Base-by-base conservation (phyloP, 2,888 invertebrate genomes). In the Drosophila testacea region DNA sequence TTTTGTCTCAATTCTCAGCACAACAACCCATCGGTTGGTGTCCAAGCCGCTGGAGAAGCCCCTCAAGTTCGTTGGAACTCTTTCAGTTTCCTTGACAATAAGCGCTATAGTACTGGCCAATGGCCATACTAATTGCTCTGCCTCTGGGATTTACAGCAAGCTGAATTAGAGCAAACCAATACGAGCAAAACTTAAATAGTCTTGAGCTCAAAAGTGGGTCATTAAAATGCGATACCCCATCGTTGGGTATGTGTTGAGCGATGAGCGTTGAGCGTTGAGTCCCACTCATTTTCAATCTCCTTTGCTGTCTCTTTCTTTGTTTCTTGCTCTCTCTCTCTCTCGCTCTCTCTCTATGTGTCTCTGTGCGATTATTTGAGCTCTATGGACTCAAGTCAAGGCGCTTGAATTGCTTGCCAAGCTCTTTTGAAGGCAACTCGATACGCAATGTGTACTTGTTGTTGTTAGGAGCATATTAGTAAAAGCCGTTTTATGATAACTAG, bases 81-180 rank as follows among this genome's bases (percentile, higher is more conserved):
- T 71, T 71, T 54, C 48, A 44, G 60, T 77, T 78, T 80, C 69
- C 77, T 77, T 80, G 81, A 65, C 78, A 70, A 67, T 69, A 47
- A 46, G 30, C 54, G 38, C 42, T 46, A 36, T 34, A 10, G 55
- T 50, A 34, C 41, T 46, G 50, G 68, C 46, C 57, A 64, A 56
- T 46, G 48, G 68, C 46, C 55, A 61, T 57, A 74, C 89, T 79
- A 85, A 89, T 85, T 87, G 85, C 74, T 74, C 70, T 73, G 75
- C 69, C 71, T 67, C 78, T 76, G 85, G 85, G 85, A 86, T 82
- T 82, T 88, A 57, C 75, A 66, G 56, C 16, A 64, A 57, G 66
- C 62, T 48, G 80, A 90, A 91, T 87, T 90, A 82, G 90, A 74
- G 68, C 91, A 90, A 91, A 90, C 87, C 90, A 80, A 90, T 87